Evolutionary conservation across 1,140 invertebrate species (phyloP).

Genomic region (Caenorhabditis remanei): DNA sequence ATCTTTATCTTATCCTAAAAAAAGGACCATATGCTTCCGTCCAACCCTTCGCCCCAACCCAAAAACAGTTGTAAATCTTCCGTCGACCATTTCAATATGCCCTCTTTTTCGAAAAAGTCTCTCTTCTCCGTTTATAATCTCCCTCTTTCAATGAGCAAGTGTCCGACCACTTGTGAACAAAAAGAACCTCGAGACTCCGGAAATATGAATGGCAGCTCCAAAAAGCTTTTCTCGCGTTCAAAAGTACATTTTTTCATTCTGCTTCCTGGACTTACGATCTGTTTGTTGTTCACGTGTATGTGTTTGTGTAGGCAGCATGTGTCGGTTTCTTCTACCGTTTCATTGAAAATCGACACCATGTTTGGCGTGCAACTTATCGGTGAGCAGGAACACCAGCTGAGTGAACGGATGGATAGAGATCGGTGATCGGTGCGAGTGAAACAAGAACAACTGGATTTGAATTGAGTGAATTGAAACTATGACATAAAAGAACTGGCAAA

Average conservation of each 20-base stretch:
- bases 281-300: constrained; percentile 46
- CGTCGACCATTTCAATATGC: neutral
- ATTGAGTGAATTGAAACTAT: neutral
- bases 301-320: neutral
- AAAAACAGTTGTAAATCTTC: constrained; percentile 22
- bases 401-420: neutral
- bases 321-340: neutral
- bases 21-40: neutral
- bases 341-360: constrained; percentile 38
- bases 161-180: constrained; percentile 45
- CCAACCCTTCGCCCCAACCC: neutral
- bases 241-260: neutral
- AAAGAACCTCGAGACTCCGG: neutral
- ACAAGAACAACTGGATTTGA: neutral
- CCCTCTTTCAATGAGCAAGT: constrained; percentile 20
- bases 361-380: constrained; percentile 44
- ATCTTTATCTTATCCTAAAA: neutral
- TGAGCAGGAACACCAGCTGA: constrained; percentile 40
- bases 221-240: constrained; percentile 8
- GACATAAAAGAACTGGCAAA: neutral
- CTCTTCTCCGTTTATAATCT: neutral
- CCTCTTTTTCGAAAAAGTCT: neutral
- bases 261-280: constrained; percentile 52
- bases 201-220: constrained; percentile 1
- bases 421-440: neutral